These are phyloP conservation scores for Masnerella sp. DNA, from an alignment of 2,888 invertebrate genomes.

Conservation along the genomic window DNA sequence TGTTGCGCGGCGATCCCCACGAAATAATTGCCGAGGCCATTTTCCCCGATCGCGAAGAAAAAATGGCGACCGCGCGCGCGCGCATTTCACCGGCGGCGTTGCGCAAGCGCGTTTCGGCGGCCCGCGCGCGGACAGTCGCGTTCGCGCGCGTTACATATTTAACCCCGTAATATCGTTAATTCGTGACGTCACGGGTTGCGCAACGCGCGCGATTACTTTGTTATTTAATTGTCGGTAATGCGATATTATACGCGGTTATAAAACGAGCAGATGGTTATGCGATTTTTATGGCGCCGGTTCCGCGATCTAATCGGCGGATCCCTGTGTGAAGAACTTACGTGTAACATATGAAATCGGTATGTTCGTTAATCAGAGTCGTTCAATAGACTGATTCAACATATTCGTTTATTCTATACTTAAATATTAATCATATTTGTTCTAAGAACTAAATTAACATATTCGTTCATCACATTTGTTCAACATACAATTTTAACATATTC, in stretches of 20 bases:
- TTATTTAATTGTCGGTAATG: slow-evolving; percentile 47
- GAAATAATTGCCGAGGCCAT: slow-evolving; percentile 35
- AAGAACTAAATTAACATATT: too few relatives aligned
- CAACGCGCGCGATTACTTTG: slow-evolving; percentile 38
- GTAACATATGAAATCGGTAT: neutral
- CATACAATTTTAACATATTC: too few relatives aligned
- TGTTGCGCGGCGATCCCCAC: slow-evolving; percentile 33
- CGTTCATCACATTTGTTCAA: too few relatives aligned
- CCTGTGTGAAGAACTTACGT: too few relatives aligned
- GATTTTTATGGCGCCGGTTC: slow-evolving; percentile 25
- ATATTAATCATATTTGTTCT: too few relatives aligned
- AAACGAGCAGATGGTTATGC: slow-evolving; percentile 28
- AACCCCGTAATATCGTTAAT: slow-evolving; percentile 32
- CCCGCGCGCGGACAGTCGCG: neutral
- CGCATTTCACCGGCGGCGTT: slow-evolving; percentile 17
- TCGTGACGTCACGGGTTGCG: slow-evolving; percentile 36
- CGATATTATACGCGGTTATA: slow-evolving; percentile 37
- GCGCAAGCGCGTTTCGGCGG: slow-evolving; percentile 10
- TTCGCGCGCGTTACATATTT: slow-evolving; percentile 36
- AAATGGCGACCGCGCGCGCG: slow-evolving; percentile 12
- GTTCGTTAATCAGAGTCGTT: neutral
- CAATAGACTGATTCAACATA: slow-evolving; percentile 1
- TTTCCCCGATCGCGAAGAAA: slow-evolving; percentile 14
- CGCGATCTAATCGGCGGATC: slow-evolving; percentile 18
- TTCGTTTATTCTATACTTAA: too few relatives aligned